phyloP scores from a whole-genome alignment of 1,140 invertebrate genomes.

The Mamestra configurata region DNA sequence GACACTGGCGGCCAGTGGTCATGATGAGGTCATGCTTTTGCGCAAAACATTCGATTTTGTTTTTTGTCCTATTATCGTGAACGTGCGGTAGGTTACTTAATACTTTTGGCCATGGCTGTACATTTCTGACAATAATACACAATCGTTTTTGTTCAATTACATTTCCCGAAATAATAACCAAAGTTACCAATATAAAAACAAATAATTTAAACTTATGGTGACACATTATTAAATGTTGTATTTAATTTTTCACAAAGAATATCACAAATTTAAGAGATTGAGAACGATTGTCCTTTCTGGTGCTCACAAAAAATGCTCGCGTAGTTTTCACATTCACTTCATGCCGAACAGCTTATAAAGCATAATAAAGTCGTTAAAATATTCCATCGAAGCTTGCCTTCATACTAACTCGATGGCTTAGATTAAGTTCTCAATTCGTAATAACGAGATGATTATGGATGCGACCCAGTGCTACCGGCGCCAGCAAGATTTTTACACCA shows the following conservation, averaged over 20 bases:
- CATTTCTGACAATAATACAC: too few relatives aligned
- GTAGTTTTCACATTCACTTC: constrained; percentile 12
- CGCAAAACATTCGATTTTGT: too few relatives aligned
- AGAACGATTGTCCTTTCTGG: background rate
- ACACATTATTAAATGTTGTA: too few relatives aligned
- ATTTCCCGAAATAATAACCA: too few relatives aligned
- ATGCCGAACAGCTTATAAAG: background rate
- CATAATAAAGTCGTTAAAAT: constrained; percentile 26
- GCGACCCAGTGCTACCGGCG: background rate
- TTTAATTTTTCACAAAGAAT: background rate
- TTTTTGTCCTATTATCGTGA: too few relatives aligned
- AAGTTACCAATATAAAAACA: too few relatives aligned
- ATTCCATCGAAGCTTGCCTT: constrained; percentile 4
- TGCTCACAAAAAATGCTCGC: background rate
- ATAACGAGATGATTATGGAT: constrained; percentile 15
- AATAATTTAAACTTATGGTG: too few relatives aligned
- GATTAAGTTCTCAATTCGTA: constrained; percentile 13
- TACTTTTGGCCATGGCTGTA: too few relatives aligned
- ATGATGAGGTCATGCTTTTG: too few relatives aligned
- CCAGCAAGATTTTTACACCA: constrained; percentile 15
- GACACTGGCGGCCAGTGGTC: too few relatives aligned
- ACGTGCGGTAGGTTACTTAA: too few relatives aligned
- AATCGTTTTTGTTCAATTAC: too few relatives aligned
- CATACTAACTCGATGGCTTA: constrained; percentile 17
- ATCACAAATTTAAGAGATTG: background rate